phyloP scores from a whole-genome alignment of 2,797 vertebrate species.

The Orestias chungarensis region DNA sequence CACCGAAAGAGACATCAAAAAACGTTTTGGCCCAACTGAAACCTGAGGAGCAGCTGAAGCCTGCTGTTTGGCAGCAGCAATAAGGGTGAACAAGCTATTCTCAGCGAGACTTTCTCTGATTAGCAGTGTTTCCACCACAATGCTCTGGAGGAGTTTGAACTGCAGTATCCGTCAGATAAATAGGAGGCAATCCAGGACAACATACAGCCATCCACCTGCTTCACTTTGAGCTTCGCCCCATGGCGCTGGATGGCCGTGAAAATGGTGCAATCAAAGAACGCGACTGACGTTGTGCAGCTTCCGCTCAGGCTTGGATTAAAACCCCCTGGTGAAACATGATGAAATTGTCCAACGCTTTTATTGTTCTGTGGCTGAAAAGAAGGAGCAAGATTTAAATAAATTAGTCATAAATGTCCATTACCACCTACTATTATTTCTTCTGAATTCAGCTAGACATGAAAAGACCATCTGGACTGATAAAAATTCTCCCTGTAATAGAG shows the following conservation, averaged over 20 bases:
- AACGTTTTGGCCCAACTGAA: constrained; percentile 1
- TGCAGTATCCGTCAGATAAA: constrained; percentile 53
- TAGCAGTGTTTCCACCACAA: constrained; percentile 26
- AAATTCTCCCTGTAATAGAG: not conserved
- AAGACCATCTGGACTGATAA: not conserved
- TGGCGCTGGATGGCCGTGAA: constrained; percentile 27
- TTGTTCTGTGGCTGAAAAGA: not conserved
- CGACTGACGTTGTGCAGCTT: constrained; percentile 33
- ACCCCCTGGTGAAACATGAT: constrained; percentile 6
- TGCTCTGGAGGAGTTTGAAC: constrained; percentile 34
- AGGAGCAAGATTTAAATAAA: constrained; percentile 1
- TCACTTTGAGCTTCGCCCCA: constrained; percentile 29
- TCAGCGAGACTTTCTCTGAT: constrained; percentile 16
- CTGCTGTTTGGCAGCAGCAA: constrained; percentile 18
- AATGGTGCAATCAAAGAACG: constrained; percentile 48
- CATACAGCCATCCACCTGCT: constrained; percentile 49
- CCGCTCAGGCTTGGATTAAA: constrained; percentile 27
- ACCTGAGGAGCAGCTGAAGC: constrained; percentile 11
- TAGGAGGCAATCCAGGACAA: constrained; percentile 34
- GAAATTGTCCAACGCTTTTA: constrained; percentile 33
- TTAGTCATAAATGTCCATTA: not conserved
- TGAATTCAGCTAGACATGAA: not conserved
- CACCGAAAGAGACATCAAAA: constrained; percentile 23
- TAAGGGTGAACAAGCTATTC: constrained; percentile 22
- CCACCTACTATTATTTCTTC: not conserved